Evolutionary conservation across 1,140 invertebrate species (phyloP), one percentile per base, ranked within the genome.

Genomic region (Atta colombica): DNA sequence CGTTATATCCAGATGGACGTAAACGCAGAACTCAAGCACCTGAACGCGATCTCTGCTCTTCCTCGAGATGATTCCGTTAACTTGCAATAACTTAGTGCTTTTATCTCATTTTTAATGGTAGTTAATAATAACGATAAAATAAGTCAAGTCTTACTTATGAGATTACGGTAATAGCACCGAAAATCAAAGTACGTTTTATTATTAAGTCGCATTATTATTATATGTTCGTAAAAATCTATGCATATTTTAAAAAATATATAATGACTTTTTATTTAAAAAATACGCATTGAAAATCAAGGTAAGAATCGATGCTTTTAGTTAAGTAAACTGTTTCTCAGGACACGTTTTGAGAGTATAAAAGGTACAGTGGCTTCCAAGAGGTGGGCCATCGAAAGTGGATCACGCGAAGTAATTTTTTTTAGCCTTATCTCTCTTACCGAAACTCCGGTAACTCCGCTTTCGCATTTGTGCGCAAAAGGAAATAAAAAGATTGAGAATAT

Each of bases 1-100:
- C 80, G 80, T 82, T 82, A 82, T 18, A 49, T 72, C 14, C 68
- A 80, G 78, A 78, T 53, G 28, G 66, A 82, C 65, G 77, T 25
- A 39, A 71, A 71, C 21, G 35, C 53, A 60, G 51, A 28, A 45
- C 14, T 58, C 68, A 7, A 69, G 49, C 49, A 81, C 39, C 65
- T 39, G 80, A 74, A 49, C 53, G 68, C 68, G 25, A 82, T 61
- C 25, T 74, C 35, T 31, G 28, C 35, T 82, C 68, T 74, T 6
- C 6, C 53, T 61, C n/a, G 14, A 35, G n/a, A 81, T 18, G 61
- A 21, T 69, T 35, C 49, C 65, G 77, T 69, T 69, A 55, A 31
- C 35, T 77, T 63, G 28, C 16, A 77, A 63, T 39, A 77, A 77
- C 5, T 60, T 31, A 25, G 12, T 0, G 28, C 35, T 18, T 74